Evolutionary conservation across 2,113 vertebrate genomes (phyloP).

Genomic region (Falco punctatus): DNA sequence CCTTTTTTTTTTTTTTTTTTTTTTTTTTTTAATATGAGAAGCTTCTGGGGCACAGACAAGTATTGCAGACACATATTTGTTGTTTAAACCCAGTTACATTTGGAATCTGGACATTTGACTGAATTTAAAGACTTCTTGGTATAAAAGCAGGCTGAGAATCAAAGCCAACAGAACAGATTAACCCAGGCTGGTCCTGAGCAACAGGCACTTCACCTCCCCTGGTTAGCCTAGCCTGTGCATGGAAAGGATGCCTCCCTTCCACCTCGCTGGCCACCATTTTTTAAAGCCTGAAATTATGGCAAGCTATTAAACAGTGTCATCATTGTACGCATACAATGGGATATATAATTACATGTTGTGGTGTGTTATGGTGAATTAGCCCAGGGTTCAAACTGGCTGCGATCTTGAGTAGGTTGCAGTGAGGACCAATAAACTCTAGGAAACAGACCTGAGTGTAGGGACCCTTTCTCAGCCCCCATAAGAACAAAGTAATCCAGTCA

Average conservation of each 20-base stretch:
- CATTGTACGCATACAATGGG: not conserved
- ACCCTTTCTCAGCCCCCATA: not conserved
- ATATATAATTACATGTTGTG: not conserved
- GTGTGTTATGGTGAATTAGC: not conserved
- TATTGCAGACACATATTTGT: not conserved
- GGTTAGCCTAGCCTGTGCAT: not conserved
- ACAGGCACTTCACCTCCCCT: not conserved
- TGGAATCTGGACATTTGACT: not conserved
- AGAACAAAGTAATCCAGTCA: not conserved
- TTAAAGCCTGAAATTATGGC: not conserved
- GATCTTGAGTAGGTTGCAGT: not conserved
- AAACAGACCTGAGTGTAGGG: not conserved
- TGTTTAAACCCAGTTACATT: not conserved
- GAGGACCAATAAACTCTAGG: not conserved
- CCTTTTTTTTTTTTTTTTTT: not conserved
- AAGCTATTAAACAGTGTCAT: not conserved
- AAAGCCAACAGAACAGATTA: not conserved
- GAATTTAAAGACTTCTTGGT: not conserved
- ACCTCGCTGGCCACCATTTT: not conserved
- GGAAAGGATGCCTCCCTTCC: not conserved
- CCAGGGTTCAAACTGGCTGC: not conserved
- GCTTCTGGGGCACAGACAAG: not conserved
- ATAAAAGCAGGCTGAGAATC: not conserved
- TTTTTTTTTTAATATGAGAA: not conserved
- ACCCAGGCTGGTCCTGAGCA: not conserved